Evolutionary conservation across 1,140 invertebrate species (phyloP).

Genomic region (Pogonus chalceus): DNA sequence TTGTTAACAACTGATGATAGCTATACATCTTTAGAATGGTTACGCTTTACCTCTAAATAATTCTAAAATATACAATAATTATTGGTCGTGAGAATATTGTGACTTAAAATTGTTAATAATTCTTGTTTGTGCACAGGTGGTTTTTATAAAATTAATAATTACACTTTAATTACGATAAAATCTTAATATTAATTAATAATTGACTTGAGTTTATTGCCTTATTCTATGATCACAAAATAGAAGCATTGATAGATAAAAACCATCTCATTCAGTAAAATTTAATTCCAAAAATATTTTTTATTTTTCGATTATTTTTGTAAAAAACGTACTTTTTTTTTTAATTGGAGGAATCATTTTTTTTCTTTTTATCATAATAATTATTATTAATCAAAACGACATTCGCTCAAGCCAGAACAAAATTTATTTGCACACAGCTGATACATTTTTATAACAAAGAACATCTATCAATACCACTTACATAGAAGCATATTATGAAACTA

Average conservation of each 20-base stretch:
- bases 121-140: too few relatives aligned
- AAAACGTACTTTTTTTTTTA: too few relatives aligned
- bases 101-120: too few relatives aligned
- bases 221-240: slow-evolving; percentile 1
- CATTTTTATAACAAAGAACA: slow-evolving; percentile 2
- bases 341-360: too few relatives aligned
- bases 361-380: too few relatives aligned
- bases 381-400: background rate
- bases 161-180: too few relatives aligned
- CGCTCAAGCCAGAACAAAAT: background rate
- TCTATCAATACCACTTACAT: slow-evolving; percentile 4
- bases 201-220: slow-evolving; percentile 1
- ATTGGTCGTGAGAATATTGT: background rate
- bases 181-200: background rate
- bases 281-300: background rate
- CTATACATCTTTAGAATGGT: slow-evolving; percentile 3
- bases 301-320: background rate
- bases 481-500: background rate
- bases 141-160: too few relatives aligned
- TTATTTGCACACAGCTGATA: background rate
- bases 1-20: too few relatives aligned
- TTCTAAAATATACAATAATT: slow-evolving; percentile 3
- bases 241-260: background rate
- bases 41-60: slow-evolving; percentile 4
- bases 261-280: background rate